Evolutionary conservation across 1,140 invertebrate genomes (phyloP).

Genomic region (Sinonovacula constricta): DNA sequence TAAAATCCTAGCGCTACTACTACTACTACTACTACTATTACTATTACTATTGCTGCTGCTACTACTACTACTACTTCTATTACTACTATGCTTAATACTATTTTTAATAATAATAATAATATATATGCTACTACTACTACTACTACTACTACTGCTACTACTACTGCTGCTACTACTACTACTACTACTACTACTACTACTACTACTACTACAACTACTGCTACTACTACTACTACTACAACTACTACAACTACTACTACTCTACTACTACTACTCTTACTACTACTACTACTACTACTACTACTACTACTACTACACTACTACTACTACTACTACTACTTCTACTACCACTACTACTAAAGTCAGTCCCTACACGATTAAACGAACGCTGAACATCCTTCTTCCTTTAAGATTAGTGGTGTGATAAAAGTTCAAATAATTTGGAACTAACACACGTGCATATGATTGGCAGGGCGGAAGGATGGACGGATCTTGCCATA

Average conservation of each 20-base stretch:
- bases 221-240: constrained; percentile 5
- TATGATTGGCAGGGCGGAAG: no score
- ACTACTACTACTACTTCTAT: constrained; percentile 1
- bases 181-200: constrained; percentile 2
- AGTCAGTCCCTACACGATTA: no score
- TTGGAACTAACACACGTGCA: no score
- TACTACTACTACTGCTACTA: constrained; percentile 10
- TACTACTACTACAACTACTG: constrained; percentile 3
- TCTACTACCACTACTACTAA: no score
- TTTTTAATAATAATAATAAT: background rate
- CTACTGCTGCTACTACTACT: constrained; percentile 7
- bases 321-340: no score
- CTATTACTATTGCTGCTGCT: background rate
- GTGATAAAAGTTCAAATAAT: no score
- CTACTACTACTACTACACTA: background rate
- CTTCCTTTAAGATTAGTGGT: no score
- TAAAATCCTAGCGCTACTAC: background rate
- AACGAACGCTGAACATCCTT: no score
- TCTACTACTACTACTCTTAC: no score
- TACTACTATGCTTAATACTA: constrained; percentile 11
- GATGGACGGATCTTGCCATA: no score
- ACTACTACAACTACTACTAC: constrained; percentile 5
- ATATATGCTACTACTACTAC: no score
- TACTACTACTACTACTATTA: constrained; percentile 11
- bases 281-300: constrained; percentile 1